Evolutionary conservation across 2,888 invertebrate genomes (phyloP), one percentile per base, ranked within the genome.

Genomic region (Diarsia rubi): DNA sequence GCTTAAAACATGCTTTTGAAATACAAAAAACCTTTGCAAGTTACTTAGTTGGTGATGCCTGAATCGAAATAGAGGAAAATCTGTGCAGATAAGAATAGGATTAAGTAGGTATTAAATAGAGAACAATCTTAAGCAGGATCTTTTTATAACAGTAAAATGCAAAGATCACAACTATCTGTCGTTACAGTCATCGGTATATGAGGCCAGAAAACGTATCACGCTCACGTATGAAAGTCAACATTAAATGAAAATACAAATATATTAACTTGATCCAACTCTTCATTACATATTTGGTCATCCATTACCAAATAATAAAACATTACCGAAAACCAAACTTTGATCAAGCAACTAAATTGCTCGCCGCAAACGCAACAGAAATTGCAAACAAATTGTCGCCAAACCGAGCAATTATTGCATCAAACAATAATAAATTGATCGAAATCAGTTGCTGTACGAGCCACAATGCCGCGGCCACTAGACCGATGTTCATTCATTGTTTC

Each of bases 371-470:
- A 87, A 85, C 83, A 77, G 87, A 87, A 88, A 89, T 88, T 76
- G 88, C 86, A 86, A 86, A 90, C 90, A 89, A 91, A 90, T 90
- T 87, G 90, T 82, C 88, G 82, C 85, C 80, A 85, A 86, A 90
- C 91, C 89, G 86, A 89, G 81, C 90, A 91, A 92, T 93, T 90
- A 91, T 91, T 88, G 89, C 89, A 84, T 90, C 91, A 90, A 93
- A 92, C 91, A 93, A 93, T 92, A 92, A 91, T 92, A 91, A 91
- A 93, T 92, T 91, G 93, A 93, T 92, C 88, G 87, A 85, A 90
- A 91, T 90, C 90, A 85, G 62, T 85, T 84, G 83, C 81, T 77
- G 83, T 75, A 81, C 79, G 66, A 59, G 42, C 82, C 67, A 72
- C 74, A 82, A 74, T 24, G 47, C 73, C 42, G 81, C 66, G 54